Percentiles rank a stretch among this genome's conserved stretches.
phyloP scores from a whole-genome alignment of 2,113 vertebrate genomes.

The Vireo altiloquus region DNA sequence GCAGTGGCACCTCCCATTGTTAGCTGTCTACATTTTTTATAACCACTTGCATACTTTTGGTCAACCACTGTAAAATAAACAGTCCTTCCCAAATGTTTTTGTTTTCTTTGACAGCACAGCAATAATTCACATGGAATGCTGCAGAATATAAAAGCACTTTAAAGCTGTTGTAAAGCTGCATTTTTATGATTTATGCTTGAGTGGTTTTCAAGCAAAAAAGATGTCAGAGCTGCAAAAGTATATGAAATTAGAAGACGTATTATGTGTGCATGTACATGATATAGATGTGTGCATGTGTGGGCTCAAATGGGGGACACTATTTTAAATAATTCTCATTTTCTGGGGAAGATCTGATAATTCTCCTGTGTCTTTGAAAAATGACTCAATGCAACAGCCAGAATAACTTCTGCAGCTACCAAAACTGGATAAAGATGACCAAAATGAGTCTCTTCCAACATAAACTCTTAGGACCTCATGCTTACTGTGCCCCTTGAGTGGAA shows the following conservation, averaged over 20 bases:
- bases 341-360: neutral
- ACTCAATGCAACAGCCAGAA: neutral
- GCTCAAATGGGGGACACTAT: neutral
- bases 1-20: constrained; percentile 73
- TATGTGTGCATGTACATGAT: neutral
- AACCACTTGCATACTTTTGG: constrained; percentile 82
- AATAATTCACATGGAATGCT: constrained; percentile 76
- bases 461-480: neutral
- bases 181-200: constrained; percentile 64
- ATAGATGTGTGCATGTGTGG: neutral
- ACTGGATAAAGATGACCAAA: neutral
- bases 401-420: neutral
- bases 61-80: constrained; percentile 85
- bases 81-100: constrained; percentile 82
- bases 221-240: constrained; percentile 7
- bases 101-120: constrained; percentile 79
- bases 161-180: constrained; percentile 40
- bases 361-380: neutral
- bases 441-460: neutral
- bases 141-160: constrained; percentile 63
- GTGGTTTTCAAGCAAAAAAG: constrained; percentile 45
- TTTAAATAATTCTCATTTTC: neutral
- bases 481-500: neutral
- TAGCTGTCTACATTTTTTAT: constrained; percentile 77
- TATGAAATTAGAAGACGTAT: neutral